These are phyloP conservation scores for Luffia ferchaultella DNA, from an alignment of 2,888 invertebrate genomes.

Conservation along the genomic window DNA sequence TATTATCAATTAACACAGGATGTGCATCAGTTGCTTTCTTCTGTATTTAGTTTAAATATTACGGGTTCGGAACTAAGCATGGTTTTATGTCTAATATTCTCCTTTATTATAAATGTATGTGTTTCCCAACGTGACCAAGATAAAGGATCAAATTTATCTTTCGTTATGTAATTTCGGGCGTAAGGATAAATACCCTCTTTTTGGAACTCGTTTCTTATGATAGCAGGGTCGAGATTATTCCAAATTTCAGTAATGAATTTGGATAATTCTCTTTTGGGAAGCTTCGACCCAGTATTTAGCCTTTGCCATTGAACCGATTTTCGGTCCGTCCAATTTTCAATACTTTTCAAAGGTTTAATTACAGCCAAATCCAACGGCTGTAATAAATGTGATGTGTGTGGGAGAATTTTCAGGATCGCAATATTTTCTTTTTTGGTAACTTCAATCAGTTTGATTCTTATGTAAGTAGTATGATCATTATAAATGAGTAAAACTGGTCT, in stretches of 20 bases:
- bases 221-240: too few species aligned
- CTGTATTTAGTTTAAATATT: too few species aligned
- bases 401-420: slow-evolving; percentile 18
- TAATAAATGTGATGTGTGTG: slow-evolving; percentile 18
- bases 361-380: slow-evolving; percentile 19
- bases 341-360: slow-evolving; percentile 21
- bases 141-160: too few species aligned
- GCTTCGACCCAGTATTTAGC: slow-evolving; percentile 14
- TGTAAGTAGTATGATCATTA: slow-evolving; percentile 21
- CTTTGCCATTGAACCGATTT: slow-evolving; percentile 20
- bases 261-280: slow-evolving; percentile 19
- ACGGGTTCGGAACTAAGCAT: too few species aligned
- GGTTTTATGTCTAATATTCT: too few species aligned
- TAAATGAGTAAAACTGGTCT: slow-evolving; percentile 20
- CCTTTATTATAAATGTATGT: too few species aligned
- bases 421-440: slow-evolving; percentile 13
- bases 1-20: too few species aligned
- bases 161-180: too few species aligned
- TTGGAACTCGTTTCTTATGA: too few species aligned
- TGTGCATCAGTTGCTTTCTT: too few species aligned
- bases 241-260: slow-evolving; percentile 13
- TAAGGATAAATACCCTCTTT: too few species aligned
- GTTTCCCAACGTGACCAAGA: too few species aligned
- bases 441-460: slow-evolving; percentile 17
- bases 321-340: slow-evolving; percentile 18